A percentile compares a stretch with the other conserved stretches of the same genome.
phyloP scores from a whole-genome alignment of 1,140 invertebrate genomes.

The Pseudomyrmex gracilis region DNA sequence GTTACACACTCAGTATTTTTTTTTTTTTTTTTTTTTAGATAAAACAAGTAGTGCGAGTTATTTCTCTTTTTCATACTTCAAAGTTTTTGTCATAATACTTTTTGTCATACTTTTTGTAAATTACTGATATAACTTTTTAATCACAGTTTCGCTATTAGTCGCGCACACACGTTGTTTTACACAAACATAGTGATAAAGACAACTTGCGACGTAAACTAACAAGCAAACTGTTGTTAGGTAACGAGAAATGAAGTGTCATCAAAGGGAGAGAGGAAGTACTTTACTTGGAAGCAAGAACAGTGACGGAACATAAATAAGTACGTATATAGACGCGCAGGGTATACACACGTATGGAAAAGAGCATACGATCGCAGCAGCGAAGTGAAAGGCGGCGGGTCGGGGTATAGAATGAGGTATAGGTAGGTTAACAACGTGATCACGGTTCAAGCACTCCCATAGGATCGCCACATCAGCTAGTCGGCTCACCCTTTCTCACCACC shows the following conservation, averaged over 20 bases:
- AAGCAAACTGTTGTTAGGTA: too few species aligned
- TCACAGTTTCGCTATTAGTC: constrained; percentile 12
- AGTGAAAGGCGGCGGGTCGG: constrained; percentile 4
- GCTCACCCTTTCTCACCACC: constrained; percentile 50
- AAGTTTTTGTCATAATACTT: too few species aligned
- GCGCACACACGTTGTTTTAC: not conserved
- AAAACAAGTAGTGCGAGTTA: too few species aligned
- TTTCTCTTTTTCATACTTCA: too few species aligned
- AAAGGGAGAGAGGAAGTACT: not conserved
- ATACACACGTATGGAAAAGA: constrained; percentile 17
- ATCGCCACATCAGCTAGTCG: constrained; percentile 74
- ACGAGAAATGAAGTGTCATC: not conserved
- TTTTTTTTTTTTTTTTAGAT: too few species aligned
- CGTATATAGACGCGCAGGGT: not conserved
- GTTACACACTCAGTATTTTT: too few species aligned
- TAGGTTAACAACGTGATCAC: constrained; percentile 80
- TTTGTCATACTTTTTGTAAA: not conserved
- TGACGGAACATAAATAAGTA: constrained; percentile 39
- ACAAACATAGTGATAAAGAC: not conserved
- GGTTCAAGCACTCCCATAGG: constrained; percentile 80
- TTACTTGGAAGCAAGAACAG: not conserved
- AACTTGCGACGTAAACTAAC: not conserved
- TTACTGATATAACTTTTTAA: not conserved
- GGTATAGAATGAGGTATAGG: constrained; percentile 49
- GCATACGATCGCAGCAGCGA: not conserved